Evolutionary conservation across 2,113 vertebrate species (phyloP).

Genomic region (Globicephala melas): DNA sequence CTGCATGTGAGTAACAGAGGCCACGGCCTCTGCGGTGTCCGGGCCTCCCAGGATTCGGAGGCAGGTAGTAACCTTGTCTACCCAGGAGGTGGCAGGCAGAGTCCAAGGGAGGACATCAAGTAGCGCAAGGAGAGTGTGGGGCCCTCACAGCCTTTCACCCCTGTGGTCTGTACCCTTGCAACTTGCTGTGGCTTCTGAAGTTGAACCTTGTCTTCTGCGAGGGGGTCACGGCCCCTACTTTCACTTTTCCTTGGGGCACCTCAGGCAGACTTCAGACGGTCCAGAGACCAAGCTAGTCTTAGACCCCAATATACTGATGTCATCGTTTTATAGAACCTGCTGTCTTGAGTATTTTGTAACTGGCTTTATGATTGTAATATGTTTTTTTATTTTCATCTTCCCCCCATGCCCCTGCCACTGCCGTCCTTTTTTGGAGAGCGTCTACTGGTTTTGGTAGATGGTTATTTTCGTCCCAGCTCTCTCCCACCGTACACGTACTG

Average conservation of each 20-base stretch:
- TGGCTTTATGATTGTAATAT: not conserved
- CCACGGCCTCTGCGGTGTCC: not conserved
- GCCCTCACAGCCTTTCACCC: not conserved
- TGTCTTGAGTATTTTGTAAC: not conserved
- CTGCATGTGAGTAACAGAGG: not conserved
- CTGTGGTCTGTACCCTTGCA: not conserved
- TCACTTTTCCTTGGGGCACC: not conserved
- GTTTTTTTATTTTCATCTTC: not conserved
- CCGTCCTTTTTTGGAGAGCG: not conserved
- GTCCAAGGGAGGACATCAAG: not conserved
- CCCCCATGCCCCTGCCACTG: not conserved
- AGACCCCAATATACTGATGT: not conserved
- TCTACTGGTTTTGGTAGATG: not conserved
- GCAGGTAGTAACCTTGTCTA: not conserved
- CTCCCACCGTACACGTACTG: not conserved
- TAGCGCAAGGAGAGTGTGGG: not conserved
- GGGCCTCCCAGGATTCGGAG: not conserved
- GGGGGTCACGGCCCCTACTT: not conserved
- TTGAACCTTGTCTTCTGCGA: not conserved
- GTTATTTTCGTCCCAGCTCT: not conserved
- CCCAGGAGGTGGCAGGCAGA: conserved; percentile 66
- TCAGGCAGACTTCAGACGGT: not conserved
- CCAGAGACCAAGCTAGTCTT: not conserved
- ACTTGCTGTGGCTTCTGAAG: not conserved
- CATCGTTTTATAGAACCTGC: not conserved